A percentile compares a stretch with the other conserved stretches of the same genome.
These are phyloP conservation scores for Lordiphosa andalusiaca DNA, from an alignment of 2,888 invertebrate genomes.

Conservation along the genomic window DNA sequence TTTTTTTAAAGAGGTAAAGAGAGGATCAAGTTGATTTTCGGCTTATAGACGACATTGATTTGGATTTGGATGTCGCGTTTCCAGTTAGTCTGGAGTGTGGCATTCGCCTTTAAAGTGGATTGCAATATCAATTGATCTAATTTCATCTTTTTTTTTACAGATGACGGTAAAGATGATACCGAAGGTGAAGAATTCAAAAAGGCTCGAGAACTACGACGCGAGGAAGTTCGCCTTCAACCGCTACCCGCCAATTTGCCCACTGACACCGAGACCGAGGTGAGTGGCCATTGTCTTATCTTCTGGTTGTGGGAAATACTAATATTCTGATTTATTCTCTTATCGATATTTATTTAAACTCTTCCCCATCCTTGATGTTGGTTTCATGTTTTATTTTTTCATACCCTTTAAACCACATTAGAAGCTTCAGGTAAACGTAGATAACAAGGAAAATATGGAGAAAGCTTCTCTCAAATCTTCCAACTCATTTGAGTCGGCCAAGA, in stretches of 20 bases:
- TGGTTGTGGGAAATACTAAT: conserved; percentile 55
- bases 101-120: too few species aligned
- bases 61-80: too few species aligned
- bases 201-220: conserved; percentile 85
- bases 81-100: too few species aligned
- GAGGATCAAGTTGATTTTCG: too few species aligned
- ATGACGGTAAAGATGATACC: conserved; percentile 86
- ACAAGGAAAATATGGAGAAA: conserved; percentile 65
- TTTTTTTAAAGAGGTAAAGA: too few species aligned
- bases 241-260: conserved; percentile 84
- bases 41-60: too few species aligned
- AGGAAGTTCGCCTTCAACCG: conserved; percentile 85
- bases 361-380: conserved; percentile 72
- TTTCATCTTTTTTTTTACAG: conserved; percentile 36
- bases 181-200: conserved; percentile 86
- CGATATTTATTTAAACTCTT: conserved; percentile 33
- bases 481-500: conserved; percentile 65
- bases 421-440: conserved; percentile 38
- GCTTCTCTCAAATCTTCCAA: conserved; percentile 54
- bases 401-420: conserved; percentile 27
- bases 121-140: too few species aligned
- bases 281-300: conserved; percentile 36
- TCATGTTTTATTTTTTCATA: conserved; percentile 25
- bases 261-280: conserved; percentile 88
- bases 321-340: conserved; percentile 58